Evolutionary conservation across 1,140 invertebrate species (phyloP), one percentile per base, ranked within the genome.

Genomic region (Mylabris phalerata): DNA sequence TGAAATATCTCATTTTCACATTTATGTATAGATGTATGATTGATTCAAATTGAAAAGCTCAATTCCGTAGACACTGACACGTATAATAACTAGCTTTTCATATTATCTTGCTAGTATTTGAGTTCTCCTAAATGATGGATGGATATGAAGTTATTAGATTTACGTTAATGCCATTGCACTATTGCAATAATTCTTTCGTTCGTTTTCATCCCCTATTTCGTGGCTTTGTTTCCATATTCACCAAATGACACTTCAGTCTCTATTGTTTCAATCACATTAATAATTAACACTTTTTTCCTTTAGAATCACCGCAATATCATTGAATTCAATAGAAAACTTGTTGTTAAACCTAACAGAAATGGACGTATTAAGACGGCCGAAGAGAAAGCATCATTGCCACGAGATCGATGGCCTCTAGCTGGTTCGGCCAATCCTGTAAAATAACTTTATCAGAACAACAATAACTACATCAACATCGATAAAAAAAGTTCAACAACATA

Each of bases 341-440:
- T 41, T 40, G 46, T 50, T 13, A 41, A 32, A 11, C 41, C 41
- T 2, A 51, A 38, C 4, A 49, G 54, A 11, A 60, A 11, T 50
- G 46, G 55, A 52, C 47, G 42, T 44, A 38, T 39, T 25, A 42
- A 32, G 11, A 26, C 49, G 26, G 57, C 54, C 10, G 62, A 57
- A 25, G 65, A 66, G 50, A 61, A 64, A 13, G 50, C 62, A 39
- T 68, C 67, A 45, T 65, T 69, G 9, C 60, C 59, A 9, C 68
- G 58, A 6, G 71, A 68, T 38, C 67, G 64, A 59, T 72, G 71
- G 39, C 71, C 71, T 65, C 71, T 48, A 39, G 71, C 69, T 7
- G 71, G 69, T 57, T 72, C 71, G 4, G 69, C 71, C 38, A 72
- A 59, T 49, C 71, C 71, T 72, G 58, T 11, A 57, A 57, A 58